Base-by-base conservation (phyloP, 2,797 vertebrate species). In the Lagorchestes hirsutus region DNA sequence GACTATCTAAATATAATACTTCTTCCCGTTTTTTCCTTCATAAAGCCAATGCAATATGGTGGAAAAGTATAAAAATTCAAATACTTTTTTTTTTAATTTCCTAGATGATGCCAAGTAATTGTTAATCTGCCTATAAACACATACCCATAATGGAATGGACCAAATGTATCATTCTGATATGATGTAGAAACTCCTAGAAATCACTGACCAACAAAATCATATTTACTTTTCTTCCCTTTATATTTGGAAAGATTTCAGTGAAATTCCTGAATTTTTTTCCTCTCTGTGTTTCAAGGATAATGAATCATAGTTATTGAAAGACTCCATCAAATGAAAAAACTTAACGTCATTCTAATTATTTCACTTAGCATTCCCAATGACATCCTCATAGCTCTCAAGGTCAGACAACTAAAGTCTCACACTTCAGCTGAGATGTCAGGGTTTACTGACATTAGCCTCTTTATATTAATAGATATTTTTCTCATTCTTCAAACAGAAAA, bases 341-440 rank as follows among this genome's bases (percentile, higher is more conserved):
- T 27, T 87, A 40, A 18, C 54, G 46, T 54, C 3, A 62, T 55
- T 2, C 22, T 91, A 91, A 67, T 91, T 16, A 91, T 93, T 24
- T 82, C 82, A 57, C 1, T 46, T 94, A 94, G 6, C 54, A n/a
- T 87, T 94, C 22, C 67, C 5, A n/a, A 54, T n/a, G 13, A 5
- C 1, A 56, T 95, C 4, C 57, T 74, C 92, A 96, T 58, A 57
- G 54, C 54, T 96, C 91, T 59, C 27, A 95, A 96, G 50, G 87
- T 5, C 52, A 59, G 93, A 67, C 54, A 56, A 52, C 91, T 34
- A 94, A 67, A 94, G 52, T 29, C 50, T 29, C 50, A n/a, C 31
- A 28, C 12, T 90, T 91, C 14, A 54, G 0, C 16, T 94, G 55
- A 96, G 24, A 96, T 55, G 31, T 9, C 57, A 93, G 74, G 34